phyloP scores from a whole-genome alignment of 2,113 vertebrate genomes.

The Nothoprocta perdicaria region DNA sequence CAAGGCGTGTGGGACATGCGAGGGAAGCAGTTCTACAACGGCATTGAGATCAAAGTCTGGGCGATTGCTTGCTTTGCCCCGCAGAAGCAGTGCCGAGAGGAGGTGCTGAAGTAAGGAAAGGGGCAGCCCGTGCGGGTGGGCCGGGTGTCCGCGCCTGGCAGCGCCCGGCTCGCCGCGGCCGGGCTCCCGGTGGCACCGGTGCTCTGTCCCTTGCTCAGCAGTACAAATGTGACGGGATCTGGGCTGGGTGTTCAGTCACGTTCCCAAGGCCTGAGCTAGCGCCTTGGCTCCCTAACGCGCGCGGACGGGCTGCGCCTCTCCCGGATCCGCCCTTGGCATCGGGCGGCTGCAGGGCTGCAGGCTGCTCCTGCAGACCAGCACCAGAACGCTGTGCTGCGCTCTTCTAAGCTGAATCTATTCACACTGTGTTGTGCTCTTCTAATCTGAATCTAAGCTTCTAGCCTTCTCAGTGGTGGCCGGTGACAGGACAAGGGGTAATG shows the following conservation, averaged over 20 bases:
- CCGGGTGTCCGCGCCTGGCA: rapidly evolving
- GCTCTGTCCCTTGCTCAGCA: neutral
- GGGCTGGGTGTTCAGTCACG: neutral
- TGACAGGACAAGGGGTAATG: too few relatives aligned
- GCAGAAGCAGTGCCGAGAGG: slow-evolving; percentile 98
- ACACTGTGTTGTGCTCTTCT: too few relatives aligned
- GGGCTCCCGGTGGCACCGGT: rapidly evolving
- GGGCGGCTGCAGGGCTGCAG: rapidly evolving
- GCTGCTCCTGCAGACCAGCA: neutral
- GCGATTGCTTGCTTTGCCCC: slow-evolving; percentile 99
- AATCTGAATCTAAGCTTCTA: too few relatives aligned
- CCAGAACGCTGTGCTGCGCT: neutral
- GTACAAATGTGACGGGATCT: neutral
- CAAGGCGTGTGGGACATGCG: slow-evolving; percentile 99
- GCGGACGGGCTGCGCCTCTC: neutral
- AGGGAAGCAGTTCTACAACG: slow-evolving; percentile 99
- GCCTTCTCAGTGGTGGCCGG: too few relatives aligned
- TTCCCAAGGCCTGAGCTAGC: neutral
- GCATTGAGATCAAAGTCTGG: slow-evolving; percentile 99
- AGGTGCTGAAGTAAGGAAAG: slow-evolving; percentile 96
- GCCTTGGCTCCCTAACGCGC: rapidly evolving
- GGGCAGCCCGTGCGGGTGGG: neutral
- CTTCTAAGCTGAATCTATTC: too few relatives aligned
- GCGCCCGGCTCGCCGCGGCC: neutral
- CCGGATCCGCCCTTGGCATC: rapidly evolving